These are phyloP conservation scores for Cryptus armator DNA, from an alignment of 2,888 invertebrate species.

Conservation along the genomic window DNA sequence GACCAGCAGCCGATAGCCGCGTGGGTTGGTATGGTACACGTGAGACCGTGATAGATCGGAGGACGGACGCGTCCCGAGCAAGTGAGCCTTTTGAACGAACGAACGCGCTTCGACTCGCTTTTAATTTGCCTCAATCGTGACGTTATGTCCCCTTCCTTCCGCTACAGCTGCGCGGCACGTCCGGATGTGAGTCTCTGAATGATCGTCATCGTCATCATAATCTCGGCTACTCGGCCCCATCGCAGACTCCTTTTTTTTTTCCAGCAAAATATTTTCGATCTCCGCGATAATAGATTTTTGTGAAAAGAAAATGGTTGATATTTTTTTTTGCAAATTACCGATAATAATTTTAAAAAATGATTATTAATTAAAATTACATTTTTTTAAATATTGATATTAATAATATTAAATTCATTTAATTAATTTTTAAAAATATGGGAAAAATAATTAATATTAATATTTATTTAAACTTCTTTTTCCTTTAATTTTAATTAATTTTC, in stretches of 20 bases:
- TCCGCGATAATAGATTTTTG: neutral
- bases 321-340: no score
- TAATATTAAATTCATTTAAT: no score
- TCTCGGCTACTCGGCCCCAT: conserved; percentile 10
- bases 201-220: conserved; percentile 61
- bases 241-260: neutral
- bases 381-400: no score
- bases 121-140: conserved; percentile 84
- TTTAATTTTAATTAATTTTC: no score
- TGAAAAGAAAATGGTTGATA: neutral
- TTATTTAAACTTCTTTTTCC: no score
- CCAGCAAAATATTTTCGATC: neutral
- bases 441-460: no score
- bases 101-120: conserved; percentile 72
- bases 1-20: conserved; percentile 40
- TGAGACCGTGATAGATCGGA: conserved; percentile 28
- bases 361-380: no score
- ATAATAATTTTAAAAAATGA: no score
- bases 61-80: conserved; percentile 32
- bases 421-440: no score
- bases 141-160: conserved; percentile 84
- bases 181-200: conserved; percentile 83
- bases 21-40: conserved; percentile 61
- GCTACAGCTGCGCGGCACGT: conserved; percentile 78
- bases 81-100: conserved; percentile 53